These are phyloP conservation scores for Ophioderma brevispina DNA, from an alignment of 35 echinoderm and acorn worm species.

Conservation along the genomic window DNA sequence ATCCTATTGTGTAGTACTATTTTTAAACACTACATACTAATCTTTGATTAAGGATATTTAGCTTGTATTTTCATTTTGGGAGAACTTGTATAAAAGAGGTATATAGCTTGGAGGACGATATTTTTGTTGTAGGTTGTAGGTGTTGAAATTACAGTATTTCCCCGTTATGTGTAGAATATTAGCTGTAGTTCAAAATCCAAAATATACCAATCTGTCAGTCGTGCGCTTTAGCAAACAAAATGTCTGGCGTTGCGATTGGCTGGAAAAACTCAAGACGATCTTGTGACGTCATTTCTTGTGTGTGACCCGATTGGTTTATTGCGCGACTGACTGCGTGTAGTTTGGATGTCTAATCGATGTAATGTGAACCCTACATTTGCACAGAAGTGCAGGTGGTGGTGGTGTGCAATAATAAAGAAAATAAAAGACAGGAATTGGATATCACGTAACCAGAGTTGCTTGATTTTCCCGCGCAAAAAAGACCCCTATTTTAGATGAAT, in stretches of 20 bases:
- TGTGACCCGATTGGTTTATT: neutral
- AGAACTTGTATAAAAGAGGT: neutral
- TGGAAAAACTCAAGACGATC: neutral
- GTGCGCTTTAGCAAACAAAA: neutral
- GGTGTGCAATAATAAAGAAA: neutral
- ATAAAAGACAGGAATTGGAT: neutral
- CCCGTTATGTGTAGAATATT: neutral
- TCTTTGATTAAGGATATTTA: neutral
- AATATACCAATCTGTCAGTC: too few relatives aligned
- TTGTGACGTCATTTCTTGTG: neutral
- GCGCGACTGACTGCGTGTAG: neutral
- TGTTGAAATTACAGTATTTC: neutral
- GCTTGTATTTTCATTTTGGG: constrained; percentile 1
- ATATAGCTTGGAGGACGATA: neutral
- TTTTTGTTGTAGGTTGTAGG: neutral
- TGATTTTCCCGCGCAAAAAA: neutral
- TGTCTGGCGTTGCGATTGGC: neutral
- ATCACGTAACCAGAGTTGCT: neutral
- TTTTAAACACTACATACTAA: constrained; percentile 15
- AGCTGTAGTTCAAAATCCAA: too few relatives aligned
- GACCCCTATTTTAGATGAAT: neutral
- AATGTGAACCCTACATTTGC: neutral
- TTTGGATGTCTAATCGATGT: neutral
- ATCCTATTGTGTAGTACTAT: neutral
- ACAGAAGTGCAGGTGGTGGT: neutral